Percentiles rank a stretch among this genome's conserved stretches.
These are phyloP conservation scores for Thalassoma bifasciatum DNA, from an alignment of 2,113 vertebrate genomes.

Conservation along the genomic window DNA sequence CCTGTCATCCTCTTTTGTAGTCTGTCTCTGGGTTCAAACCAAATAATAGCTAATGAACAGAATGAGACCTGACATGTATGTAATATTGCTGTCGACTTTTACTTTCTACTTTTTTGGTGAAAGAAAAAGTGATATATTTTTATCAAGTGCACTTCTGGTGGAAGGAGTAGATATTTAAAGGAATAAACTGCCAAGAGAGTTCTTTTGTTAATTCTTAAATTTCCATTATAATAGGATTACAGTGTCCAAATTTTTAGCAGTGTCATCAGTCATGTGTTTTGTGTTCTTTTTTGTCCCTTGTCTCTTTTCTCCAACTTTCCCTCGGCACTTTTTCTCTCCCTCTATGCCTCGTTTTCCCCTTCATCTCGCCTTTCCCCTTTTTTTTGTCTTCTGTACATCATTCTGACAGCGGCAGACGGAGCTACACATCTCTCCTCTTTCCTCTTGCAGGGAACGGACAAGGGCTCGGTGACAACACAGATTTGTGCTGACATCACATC, in stretches of 20 bases:
- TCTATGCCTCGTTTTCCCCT: background rate
- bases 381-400: slow-evolving; percentile 8
- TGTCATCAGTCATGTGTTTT: too few species aligned
- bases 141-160: too few species aligned
- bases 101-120: too few species aligned
- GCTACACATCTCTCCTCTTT: background rate
- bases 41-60: background rate
- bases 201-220: background rate
- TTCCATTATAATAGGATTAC: too few species aligned
- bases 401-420: slow-evolving; percentile 30
- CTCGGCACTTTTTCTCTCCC: background rate
- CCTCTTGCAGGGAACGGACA: slow-evolving; percentile 1
- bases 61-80: too few species aligned
- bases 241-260: too few species aligned
- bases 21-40: background rate
- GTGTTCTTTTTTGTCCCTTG: too few species aligned
- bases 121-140: too few species aligned
- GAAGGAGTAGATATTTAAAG: too few species aligned
- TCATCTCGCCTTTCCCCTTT: background rate
- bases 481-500: slow-evolving; percentile 54
- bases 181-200: background rate
- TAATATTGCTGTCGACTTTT: too few species aligned
- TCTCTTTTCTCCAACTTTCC: background rate
- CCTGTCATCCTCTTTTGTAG: background rate
- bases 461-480: slow-evolving; percentile 27